These are phyloP conservation scores for Grapholita molesta DNA, from an alignment of 1,140 invertebrate genomes.

Conservation along the genomic window DNA sequence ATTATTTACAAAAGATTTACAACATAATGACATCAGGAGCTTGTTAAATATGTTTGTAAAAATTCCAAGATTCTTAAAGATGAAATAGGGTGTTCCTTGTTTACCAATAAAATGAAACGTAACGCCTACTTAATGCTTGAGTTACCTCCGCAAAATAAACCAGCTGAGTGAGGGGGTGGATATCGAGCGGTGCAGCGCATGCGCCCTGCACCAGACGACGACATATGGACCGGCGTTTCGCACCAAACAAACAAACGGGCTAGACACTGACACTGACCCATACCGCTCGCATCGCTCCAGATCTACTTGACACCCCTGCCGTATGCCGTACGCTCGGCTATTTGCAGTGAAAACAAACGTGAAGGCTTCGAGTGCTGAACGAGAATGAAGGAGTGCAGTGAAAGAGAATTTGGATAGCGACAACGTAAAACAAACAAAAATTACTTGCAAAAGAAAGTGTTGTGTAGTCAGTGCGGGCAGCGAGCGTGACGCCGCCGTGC, in stretches of 20 bases:
- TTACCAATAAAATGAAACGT: not conserved
- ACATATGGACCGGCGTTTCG: constrained; percentile 42
- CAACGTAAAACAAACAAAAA: constrained; percentile 42
- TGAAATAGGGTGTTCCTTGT: not conserved
- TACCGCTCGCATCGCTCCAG: constrained; percentile 3
- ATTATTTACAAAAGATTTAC: too few species aligned
- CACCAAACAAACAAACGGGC: constrained; percentile 64
- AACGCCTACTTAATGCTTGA: not conserved
- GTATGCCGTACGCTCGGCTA: not conserved
- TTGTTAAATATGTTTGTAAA: too few species aligned
- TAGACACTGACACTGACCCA: constrained; percentile 55
- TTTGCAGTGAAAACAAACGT: constrained; percentile 18
- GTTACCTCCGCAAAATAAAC: constrained; percentile 36
- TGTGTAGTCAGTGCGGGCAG: constrained; percentile 37
- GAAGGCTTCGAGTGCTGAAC: not conserved
- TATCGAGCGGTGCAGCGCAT: constrained; percentile 67
- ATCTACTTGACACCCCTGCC: too few species aligned
- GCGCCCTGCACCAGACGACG: constrained; percentile 41
- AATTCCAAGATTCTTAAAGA: not conserved
- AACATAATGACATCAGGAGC: too few species aligned
- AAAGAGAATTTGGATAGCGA: constrained; percentile 6
- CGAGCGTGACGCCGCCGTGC: constrained; percentile 55
- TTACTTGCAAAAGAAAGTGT: constrained; percentile 68
- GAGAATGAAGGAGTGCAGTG: not conserved
- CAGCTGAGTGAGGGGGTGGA: constrained; percentile 51